Percentiles rank a stretch among this genome's conserved stretches.
phyloP scores from a whole-genome alignment of 2,888 invertebrate genomes.

The Pseudococcus viburni region DNA sequence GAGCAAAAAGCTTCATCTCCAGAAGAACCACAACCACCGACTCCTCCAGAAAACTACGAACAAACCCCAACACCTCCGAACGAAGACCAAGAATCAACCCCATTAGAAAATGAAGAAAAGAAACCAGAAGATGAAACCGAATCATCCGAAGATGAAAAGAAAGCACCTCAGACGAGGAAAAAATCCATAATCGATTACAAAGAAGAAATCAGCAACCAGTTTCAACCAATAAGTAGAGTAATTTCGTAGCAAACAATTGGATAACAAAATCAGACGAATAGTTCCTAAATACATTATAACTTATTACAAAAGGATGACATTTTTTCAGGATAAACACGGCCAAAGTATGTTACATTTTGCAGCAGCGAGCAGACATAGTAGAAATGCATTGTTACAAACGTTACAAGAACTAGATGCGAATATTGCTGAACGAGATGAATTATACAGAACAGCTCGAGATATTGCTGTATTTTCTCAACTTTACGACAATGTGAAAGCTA shows the following conservation, averaged over 20 bases:
- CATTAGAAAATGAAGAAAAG: background rate
- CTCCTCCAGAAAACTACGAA: background rate
- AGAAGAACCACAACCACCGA: background rate
- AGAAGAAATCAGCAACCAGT: background rate
- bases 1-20: background rate
- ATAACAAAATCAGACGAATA: background rate
- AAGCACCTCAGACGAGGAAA: background rate
- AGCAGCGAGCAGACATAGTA: slow-evolving; percentile 84
- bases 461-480: slow-evolving; percentile 86
- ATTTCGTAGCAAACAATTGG: slow-evolving; percentile 54
- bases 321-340: slow-evolving; percentile 85
- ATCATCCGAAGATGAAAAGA: slow-evolving; percentile 26
- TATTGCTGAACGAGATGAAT: slow-evolving; percentile 85
- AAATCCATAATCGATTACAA: slow-evolving; percentile 38
- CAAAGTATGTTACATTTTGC: slow-evolving; percentile 92
- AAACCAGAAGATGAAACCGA: background rate
- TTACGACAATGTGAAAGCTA: slow-evolving; percentile 83
- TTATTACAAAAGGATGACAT: background rate
- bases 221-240: slow-evolving; percentile 62
- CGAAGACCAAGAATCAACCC: background rate
- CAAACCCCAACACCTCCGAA: background rate
- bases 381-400: slow-evolving; percentile 84
- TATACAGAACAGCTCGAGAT: slow-evolving; percentile 90
- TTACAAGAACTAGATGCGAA: slow-evolving; percentile 86
- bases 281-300: background rate